Base-by-base conservation (phyloP, 1,140 invertebrate species). In the Drosophila bifasciata region DNA sequence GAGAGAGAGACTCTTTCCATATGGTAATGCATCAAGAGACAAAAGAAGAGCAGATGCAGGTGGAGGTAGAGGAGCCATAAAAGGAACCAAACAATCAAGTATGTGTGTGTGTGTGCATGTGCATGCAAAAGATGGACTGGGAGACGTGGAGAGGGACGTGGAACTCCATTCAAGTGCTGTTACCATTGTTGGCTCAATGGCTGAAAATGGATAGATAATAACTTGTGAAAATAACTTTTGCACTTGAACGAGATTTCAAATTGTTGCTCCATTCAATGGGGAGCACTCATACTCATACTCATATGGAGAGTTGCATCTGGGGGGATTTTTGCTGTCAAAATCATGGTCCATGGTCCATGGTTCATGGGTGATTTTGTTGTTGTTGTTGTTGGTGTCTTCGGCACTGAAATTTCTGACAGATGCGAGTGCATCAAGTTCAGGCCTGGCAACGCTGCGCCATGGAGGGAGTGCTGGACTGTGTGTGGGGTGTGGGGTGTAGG, bases 191-290 rank as follows among this genome's bases (percentile, higher is more conserved):
- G 73, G 60, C 61, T 81, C 73, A 86, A 80, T 85, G 81, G 73
- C 76, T 85, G 41, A 48, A 86, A 85, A 85, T 88, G 81, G 83
- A 86, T 86, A 78, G 81, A 85, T 85, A 85, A 85, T 85, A 86
- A 86, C 83, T 86, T 86, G 83, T 86, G 81, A 81, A 88, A 86
- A 86, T 88, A 86, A 78, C 81, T 81, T 76, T 88, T 77, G 74
- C 81, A 86, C 83, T 86, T 86, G 81, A 81, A 48, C 66, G 50
- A 68, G 63, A 48, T 63, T 48, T 49, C 36, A 51, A 48, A 50
- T 66, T 53, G 59, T 58, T 52, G 58, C 69, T 64, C 67, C 41
- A 55, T 63, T 59, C 48, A 52, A 56, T 52, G 58, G 40, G 44
- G 41, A 51, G 46, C 56, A 52, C 46, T 66, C 48, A 32, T 52